phyloP scores from a whole-genome alignment of 2,888 invertebrate genomes.

The Ditylenchus weischeri region DNA sequence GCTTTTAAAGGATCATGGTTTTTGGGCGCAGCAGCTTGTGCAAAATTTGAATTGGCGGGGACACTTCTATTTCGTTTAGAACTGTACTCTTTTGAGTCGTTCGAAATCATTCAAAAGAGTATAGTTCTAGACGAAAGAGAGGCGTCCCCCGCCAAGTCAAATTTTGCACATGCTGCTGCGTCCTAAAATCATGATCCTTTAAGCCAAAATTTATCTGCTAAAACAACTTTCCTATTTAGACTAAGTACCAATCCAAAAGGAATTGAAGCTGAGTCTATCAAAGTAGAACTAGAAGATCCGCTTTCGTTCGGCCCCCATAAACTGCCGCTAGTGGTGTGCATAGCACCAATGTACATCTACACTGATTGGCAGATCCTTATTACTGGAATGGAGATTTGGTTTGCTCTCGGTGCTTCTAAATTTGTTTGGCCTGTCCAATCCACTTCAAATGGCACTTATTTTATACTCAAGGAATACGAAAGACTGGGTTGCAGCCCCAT shows the following conservation, averaged over 20 bases:
- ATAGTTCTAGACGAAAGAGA: too few relatives aligned
- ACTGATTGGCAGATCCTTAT: slow-evolving; percentile 57
- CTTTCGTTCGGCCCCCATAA: slow-evolving; percentile 23
- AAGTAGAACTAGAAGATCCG: slow-evolving; percentile 36
- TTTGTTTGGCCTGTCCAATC: slow-evolving; percentile 55
- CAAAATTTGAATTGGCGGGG: too few relatives aligned
- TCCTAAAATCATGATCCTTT: too few relatives aligned
- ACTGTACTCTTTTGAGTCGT: too few relatives aligned
- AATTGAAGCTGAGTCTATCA: slow-evolving; percentile 18
- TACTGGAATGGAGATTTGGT: slow-evolving; percentile 52
- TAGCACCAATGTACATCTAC: slow-evolving; percentile 56
- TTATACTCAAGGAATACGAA: slow-evolving; percentile 52
- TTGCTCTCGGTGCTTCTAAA: slow-evolving; percentile 55
- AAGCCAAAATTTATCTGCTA: neutral
- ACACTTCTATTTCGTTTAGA: too few relatives aligned
- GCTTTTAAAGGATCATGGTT: too few relatives aligned
- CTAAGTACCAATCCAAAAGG: neutral
- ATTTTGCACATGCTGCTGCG: too few relatives aligned
- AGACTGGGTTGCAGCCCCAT: slow-evolving; percentile 34
- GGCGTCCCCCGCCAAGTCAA: too few relatives aligned
- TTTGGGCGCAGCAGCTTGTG: too few relatives aligned
- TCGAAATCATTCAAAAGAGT: too few relatives aligned
- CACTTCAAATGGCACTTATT: slow-evolving; percentile 46
- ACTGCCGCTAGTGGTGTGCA: slow-evolving; percentile 50
- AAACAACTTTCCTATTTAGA: neutral